Conservation (phyloP, 2,113 vertebrate species). For the Psammodynastes pulverulentus region DNA sequence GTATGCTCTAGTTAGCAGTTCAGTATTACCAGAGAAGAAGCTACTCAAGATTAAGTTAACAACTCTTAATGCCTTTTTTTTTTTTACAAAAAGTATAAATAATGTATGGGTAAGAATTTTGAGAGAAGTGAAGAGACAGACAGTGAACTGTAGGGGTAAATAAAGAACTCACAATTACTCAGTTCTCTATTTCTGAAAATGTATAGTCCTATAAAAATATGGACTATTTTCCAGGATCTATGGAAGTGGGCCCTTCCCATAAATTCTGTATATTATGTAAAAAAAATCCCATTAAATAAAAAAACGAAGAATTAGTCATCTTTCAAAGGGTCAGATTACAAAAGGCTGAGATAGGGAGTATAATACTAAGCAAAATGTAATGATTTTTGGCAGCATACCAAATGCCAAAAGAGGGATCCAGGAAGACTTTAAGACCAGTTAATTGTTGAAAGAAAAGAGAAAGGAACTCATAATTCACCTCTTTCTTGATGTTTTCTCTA, state of each 20-base stretch:
- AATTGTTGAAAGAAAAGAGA: neutral
- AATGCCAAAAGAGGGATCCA: neutral
- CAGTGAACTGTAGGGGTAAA: neutral
- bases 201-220: neutral
- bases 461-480: neutral
- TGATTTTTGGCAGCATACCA: neutral
- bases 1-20: too few relatives aligned
- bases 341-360: neutral
- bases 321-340: neutral
- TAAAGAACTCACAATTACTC: neutral
- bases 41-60: too few relatives aligned
- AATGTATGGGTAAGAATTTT: neutral
- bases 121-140: neutral
- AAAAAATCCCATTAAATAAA: neutral
- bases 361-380: neutral
- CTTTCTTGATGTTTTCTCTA: neutral
- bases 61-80: too few relatives aligned
- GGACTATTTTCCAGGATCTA: neutral
- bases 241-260: neutral
- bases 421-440: neutral
- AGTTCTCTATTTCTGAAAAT: neutral
- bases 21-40: too few relatives aligned
- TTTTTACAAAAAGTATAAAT: neutral
- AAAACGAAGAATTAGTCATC: neutral
- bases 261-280: neutral